phyloP scores from a whole-genome alignment of 2,888 invertebrate genomes.

The Villa cingulata region DNA sequence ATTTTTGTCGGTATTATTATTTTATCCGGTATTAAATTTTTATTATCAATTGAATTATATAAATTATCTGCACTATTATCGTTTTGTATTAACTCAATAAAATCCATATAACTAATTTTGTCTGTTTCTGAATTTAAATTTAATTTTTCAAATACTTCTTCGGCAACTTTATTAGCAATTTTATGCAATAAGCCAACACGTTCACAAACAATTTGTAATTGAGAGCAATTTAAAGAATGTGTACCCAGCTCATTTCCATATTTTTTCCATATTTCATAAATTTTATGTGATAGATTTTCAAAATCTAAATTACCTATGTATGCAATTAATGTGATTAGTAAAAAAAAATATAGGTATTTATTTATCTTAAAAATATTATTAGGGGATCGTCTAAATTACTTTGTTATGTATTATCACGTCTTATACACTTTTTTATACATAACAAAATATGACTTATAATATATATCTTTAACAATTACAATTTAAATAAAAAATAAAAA shows the following conservation, averaged over 20 bases:
- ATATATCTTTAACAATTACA: no score
- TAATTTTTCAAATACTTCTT: slow-evolving; percentile 51
- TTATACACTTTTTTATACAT: no score
- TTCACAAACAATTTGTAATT: slow-evolving; percentile 50
- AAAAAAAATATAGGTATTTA: not conserved
- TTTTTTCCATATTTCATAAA: slow-evolving; percentile 49
- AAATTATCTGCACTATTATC: not conserved
- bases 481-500: no score
- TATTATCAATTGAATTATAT: not conserved
- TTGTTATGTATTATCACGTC: no score
- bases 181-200: slow-evolving; percentile 49
- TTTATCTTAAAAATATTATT: no score
- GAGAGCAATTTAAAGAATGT: slow-evolving; percentile 44
- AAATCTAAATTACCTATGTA: slow-evolving; percentile 30
- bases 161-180: slow-evolving; percentile 47
- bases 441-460: no score
- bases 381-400: no score
- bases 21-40: not conserved
- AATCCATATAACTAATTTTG: slow-evolving; percentile 48
- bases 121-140: slow-evolving; percentile 37
- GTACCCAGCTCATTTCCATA: slow-evolving; percentile 38
- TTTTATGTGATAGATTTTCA: slow-evolving; percentile 39
- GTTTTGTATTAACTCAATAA: slow-evolving; percentile 44
- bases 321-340: slow-evolving; percentile 7
- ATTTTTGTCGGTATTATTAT: not conserved